Evolutionary conservation across 2,888 invertebrate genomes (phyloP).

Genomic region (Mythimna pallens): DNA sequence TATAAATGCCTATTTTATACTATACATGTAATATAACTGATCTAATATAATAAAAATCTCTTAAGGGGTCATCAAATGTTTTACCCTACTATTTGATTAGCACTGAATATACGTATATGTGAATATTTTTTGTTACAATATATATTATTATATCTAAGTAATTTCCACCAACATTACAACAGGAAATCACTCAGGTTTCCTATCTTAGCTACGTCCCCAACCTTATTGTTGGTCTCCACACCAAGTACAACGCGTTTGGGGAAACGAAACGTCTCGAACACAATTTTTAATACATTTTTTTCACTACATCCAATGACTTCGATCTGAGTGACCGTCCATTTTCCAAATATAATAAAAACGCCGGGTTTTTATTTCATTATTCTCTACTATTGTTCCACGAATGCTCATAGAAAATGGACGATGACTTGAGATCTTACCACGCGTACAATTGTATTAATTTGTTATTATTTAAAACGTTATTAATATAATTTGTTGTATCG

Average conservation of each 20-base stretch:
- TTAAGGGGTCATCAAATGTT: conserved; percentile 54
- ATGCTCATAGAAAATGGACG: conserved; percentile 78
- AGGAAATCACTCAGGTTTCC: conserved; percentile 45
- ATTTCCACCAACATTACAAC: conserved; percentile 64
- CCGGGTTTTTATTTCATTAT: too few relatives aligned
- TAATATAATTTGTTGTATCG: conserved; percentile 90
- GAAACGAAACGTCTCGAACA: conserved; percentile 82
- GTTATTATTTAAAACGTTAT: conserved; percentile 90
- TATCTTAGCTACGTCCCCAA: conserved; percentile 57
- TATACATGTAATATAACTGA: conserved; percentile 57
- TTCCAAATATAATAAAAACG: conserved; percentile 80
- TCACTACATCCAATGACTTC: conserved; percentile 84
- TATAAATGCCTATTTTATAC: conserved; percentile 42
- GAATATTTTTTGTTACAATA: conserved; percentile 48
- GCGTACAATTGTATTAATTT: conserved; percentile 88
- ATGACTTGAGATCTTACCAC: conserved; percentile 76
- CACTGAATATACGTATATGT: conserved; percentile 61
- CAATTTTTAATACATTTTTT: conserved; percentile 83
- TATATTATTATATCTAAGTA: conserved; percentile 61
- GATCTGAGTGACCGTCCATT: conserved; percentile 71
- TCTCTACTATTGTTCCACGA: conserved; percentile 79
- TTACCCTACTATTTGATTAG: conserved; percentile 54
- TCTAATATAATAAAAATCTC: conserved; percentile 56
- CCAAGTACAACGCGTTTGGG: conserved; percentile 83
- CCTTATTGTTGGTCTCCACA: conserved; percentile 69